A percentile compares a stretch with the other conserved stretches of the same genome.
Evolutionary conservation across 1,140 invertebrate genomes (phyloP).

Genomic region (Tachypleus tridentatus): DNA sequence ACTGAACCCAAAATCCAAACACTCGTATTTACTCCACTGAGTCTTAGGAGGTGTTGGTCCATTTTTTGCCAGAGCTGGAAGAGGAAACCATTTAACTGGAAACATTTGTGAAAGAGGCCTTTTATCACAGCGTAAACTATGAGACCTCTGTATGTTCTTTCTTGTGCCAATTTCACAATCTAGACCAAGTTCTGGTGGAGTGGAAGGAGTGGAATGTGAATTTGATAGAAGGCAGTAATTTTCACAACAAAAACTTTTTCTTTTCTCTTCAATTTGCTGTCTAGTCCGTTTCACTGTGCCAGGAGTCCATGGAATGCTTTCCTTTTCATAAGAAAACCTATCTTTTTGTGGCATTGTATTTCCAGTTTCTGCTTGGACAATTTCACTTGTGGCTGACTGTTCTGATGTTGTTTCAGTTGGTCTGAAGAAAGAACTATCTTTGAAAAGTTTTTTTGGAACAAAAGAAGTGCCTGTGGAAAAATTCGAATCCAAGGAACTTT

Average conservation of each 20-base stretch:
- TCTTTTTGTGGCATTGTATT: too few species aligned
- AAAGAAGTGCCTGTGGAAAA: too few species aligned
- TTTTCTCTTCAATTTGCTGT: conserved; percentile 54
- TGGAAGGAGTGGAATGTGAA: conserved; percentile 8
- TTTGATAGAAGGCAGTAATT: too few species aligned
- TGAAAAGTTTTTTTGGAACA: too few species aligned
- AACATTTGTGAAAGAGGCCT: conserved; percentile 7
- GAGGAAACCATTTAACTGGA: conserved; percentile 12
- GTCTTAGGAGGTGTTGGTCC: conserved; percentile 15
- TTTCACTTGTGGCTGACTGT: too few species aligned
- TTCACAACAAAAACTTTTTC: neutral
- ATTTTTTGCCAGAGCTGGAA: conserved; percentile 11
- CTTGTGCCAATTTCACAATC: conserved; percentile 5
- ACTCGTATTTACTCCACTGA: conserved; percentile 3
- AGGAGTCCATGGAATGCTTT: conserved; percentile 41
- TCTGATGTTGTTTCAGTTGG: too few species aligned
- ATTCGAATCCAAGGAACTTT: too few species aligned
- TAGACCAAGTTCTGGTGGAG: neutral
- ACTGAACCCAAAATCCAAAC: conserved; percentile 5
- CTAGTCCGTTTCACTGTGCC: conserved; percentile 53
- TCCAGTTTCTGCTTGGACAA: too few species aligned
- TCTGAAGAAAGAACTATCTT: too few species aligned
- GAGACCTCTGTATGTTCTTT: conserved; percentile 19
- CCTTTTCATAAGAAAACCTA: conserved; percentile 39
- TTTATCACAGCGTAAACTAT: conserved; percentile 29